Percentiles rank a stretch among this genome's conserved stretches.
Conservation (phyloP, 2,888 invertebrate genomes). For the Melipona bicolor region DNA sequence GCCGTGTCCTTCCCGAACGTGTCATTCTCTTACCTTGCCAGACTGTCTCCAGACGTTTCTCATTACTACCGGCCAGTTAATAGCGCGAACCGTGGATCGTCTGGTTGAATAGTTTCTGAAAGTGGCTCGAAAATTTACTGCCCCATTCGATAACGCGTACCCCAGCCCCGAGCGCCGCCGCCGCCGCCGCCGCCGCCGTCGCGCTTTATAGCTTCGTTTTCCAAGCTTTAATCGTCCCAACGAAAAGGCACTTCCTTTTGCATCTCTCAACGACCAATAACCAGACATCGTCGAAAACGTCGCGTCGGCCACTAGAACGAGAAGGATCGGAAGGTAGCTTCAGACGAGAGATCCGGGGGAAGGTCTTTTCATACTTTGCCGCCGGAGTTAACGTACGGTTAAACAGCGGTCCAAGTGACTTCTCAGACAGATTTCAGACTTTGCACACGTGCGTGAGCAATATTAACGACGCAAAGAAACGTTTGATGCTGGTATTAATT, state of each 20-base stretch:
- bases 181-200: neutral
- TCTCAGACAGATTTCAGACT: no score
- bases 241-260: neutral
- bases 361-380: no score
- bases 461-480: no score
- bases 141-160: conserved; percentile 33
- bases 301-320: neutral
- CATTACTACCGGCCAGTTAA: conserved; percentile 69
- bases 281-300: neutral
- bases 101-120: conserved; percentile 48
- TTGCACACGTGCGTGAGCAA: no score
- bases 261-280: conserved; percentile 14
- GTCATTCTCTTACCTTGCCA: conserved; percentile 68
- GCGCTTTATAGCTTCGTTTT: conserved; percentile 29
- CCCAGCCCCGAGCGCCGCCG: neutral
- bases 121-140: conserved; percentile 51
- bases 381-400: neutral
- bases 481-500: neutral
- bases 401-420: neutral
- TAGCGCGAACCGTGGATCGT: conserved; percentile 62
- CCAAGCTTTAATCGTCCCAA: neutral
- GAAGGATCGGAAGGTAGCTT: neutral
- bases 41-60: conserved; percentile 72
- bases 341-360: neutral
- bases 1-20: conserved; percentile 65